Base-by-base conservation (phyloP, 2,797 vertebrate species). In the Heliangelus exortis region DNA sequence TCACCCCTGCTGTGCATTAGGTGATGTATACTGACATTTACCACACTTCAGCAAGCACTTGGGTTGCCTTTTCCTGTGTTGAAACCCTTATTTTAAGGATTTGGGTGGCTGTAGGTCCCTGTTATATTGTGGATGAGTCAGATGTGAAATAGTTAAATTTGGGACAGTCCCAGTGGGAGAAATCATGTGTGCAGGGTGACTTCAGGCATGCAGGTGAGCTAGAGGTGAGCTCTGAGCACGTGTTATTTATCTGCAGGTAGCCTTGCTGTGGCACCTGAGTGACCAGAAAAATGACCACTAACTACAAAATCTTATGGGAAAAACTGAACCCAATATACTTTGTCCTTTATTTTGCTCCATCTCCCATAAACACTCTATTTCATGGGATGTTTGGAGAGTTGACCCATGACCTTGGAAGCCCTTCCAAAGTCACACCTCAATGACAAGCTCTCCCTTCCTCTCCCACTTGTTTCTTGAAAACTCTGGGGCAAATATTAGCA, bases 401-500 rank as follows among this genome's bases (percentile, higher is more conserved):
- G 83, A 25, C 34, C 3, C 0, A 15, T 34, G 84, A 47, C 63
- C 73, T 79, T 0, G 9, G 74, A 58, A 71, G 39, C 53, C 73
- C 53, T 87, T 53, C 50, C 61, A 17, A 26, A 75, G 57, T 54
- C 69, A 2, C 12, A 33, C 74, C 58, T 58, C 86, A 79, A 79
- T 65, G 59, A 84, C 71, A 50, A 51, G 18, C 36, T 79, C 74
- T 89, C 39, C 54, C 29, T 78, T 82, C 84, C 67, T 83, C 87
- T 95, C 88, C 74, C 58, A 34, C 79, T 94, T 7, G 1, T 80
- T 78, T 86, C 71, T 79, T 61, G 69, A 54, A 83, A 91, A 66
- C 25, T 14, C 25, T 14, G 74, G 77, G 47, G 62, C 76, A 94
- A 91, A 76, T 94, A 92, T 90, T 87, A 81, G 51, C 76, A 88